phyloP scores from a whole-genome alignment of 2,797 vertebrate species.

The Eulemur mongoz region DNA sequence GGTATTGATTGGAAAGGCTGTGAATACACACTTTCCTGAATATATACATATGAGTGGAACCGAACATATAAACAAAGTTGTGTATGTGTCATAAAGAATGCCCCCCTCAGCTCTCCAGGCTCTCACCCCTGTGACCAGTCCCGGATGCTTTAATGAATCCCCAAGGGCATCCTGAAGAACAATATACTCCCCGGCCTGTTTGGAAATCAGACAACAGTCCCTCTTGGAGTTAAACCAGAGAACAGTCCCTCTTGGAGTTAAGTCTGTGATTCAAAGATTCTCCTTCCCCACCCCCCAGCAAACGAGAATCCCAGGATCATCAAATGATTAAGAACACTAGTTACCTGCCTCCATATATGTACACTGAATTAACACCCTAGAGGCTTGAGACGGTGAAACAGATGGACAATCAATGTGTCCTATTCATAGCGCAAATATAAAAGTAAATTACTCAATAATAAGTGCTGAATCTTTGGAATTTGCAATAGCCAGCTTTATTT shows the following conservation, averaged over 20 bases:
- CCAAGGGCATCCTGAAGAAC: neutral
- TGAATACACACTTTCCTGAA: neutral
- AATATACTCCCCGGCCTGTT: slow-evolving; percentile 54
- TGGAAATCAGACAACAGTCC: slow-evolving; percentile 68
- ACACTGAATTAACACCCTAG: neutral
- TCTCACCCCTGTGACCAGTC: neutral
- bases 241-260: slow-evolving; percentile 61
- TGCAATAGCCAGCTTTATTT: neutral
- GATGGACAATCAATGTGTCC: slow-evolving; percentile 35
- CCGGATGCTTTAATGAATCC: slow-evolving; percentile 66
- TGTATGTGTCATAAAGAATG: neutral
- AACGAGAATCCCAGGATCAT: slow-evolving; percentile 39
- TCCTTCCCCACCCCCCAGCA: slow-evolving; percentile 1
- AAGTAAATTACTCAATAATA: slow-evolving; percentile 65
- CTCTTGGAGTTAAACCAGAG: slow-evolving; percentile 60
- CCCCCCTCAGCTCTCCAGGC: neutral
- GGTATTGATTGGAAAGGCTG: neutral
- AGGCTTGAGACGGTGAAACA: slow-evolving; percentile 35
- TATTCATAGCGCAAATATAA: slow-evolving; percentile 49
- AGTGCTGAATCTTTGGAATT: slow-evolving; percentile 58
- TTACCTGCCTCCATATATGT: slow-evolving; percentile 3
- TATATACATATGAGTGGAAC: neutral
- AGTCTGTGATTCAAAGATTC: slow-evolving; percentile 42
- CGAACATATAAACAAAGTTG: neutral
- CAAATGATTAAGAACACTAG: neutral